Evolutionary conservation across 1,140 invertebrate genomes (phyloP).

Genomic region (Nautilus pompilius): DNA sequence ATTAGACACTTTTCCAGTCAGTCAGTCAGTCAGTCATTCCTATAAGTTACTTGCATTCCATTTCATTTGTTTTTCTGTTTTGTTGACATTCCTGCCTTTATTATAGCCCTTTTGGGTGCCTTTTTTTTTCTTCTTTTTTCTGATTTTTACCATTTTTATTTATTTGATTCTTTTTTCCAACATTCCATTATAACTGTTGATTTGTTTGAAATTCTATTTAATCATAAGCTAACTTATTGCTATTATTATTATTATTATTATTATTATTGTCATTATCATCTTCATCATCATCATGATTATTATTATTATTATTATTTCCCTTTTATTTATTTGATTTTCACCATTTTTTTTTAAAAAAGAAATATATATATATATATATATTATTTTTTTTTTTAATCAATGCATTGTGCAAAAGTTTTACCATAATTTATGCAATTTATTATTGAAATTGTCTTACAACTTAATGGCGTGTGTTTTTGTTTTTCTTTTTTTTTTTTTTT

Average conservation of each 20-base stretch:
- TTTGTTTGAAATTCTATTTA: not conserved
- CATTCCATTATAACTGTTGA: not conserved
- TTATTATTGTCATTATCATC: not conserved
- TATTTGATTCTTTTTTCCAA: not conserved
- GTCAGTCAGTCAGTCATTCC: too few relatives aligned
- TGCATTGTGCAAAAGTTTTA: not conserved
- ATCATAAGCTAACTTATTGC: not conserved
- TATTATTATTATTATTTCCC: not conserved
- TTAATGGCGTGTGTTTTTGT: too few relatives aligned
- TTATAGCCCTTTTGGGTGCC: too few relatives aligned
- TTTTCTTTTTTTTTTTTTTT: too few relatives aligned
- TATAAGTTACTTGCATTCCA: not conserved
- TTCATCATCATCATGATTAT: not conserved
- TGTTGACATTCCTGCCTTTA: not conserved
- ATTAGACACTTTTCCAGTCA: too few relatives aligned
- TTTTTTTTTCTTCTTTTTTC: not conserved
- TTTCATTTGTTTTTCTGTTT: not conserved
- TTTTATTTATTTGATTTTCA: not conserved
- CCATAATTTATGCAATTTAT: not conserved
- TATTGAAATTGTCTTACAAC: too few relatives aligned
- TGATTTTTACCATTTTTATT: not conserved
- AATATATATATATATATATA: not conserved
- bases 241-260: not conserved
- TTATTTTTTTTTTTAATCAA: not conserved
- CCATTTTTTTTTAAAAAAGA: not conserved